Evolutionary conservation across 2,113 vertebrate genomes (phyloP).

Genomic region (Istiophorus platypterus): DNA sequence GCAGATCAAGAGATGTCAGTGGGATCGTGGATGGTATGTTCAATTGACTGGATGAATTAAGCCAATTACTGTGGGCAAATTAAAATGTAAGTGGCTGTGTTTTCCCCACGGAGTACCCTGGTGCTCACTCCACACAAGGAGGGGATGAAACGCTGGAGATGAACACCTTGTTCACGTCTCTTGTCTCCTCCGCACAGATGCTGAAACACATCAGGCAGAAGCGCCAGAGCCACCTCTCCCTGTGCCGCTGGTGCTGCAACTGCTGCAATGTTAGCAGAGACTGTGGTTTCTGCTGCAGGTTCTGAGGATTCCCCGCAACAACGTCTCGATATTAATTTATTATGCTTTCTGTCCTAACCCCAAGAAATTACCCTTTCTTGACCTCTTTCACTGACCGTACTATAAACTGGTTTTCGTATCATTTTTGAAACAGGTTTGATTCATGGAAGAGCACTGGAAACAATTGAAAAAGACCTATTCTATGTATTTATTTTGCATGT

Average conservation of each 20-base stretch:
- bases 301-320: slow-evolving; percentile 60
- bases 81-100: slow-evolving; percentile 71
- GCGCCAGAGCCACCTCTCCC: slow-evolving; percentile 80
- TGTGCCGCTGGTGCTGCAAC: slow-evolving; percentile 86
- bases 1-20: slow-evolving; percentile 64
- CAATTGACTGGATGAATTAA: slow-evolving; percentile 69
- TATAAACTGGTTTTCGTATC: slow-evolving; percentile 9
- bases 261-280: slow-evolving; percentile 79
- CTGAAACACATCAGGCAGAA: slow-evolving; percentile 72
- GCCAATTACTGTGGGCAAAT: slow-evolving; percentile 74
- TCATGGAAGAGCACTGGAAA: slow-evolving; percentile 14
- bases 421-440: slow-evolving; percentile 20
- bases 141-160: slow-evolving; percentile 38
- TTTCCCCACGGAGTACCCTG: slow-evolving; percentile 48
- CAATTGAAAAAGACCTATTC: not conserved
- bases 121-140: slow-evolving; percentile 27
- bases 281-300: slow-evolving; percentile 87
- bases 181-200: slow-evolving; percentile 66
- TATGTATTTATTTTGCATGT: slow-evolving; percentile 68
- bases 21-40: slow-evolving; percentile 78
- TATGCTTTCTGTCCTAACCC: not conserved
- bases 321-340: slow-evolving; percentile 56
- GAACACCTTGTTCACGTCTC: slow-evolving; percentile 39
- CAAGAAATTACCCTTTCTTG: slow-evolving; percentile 8
- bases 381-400: slow-evolving; percentile 6